Evolutionary conservation across 2,888 invertebrate genomes (phyloP).

Genomic region (Metacarcinus magister): DNA sequence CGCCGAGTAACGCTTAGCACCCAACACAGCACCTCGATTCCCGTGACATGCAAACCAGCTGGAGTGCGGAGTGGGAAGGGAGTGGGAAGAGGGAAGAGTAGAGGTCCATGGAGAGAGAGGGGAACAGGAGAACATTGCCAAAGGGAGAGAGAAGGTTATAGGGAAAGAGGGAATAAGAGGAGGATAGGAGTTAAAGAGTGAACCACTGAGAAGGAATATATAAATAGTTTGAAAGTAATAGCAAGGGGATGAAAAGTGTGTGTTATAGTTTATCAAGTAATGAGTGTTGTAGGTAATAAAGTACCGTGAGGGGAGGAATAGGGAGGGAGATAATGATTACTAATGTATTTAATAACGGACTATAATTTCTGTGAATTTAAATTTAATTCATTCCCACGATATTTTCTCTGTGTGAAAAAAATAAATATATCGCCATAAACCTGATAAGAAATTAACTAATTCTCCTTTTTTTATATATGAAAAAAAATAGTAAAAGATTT

Average conservation of each 20-base stretch:
- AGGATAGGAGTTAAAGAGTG: neutral
- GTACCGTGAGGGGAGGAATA: no score
- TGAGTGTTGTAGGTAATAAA: no score
- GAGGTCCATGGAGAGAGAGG: neutral
- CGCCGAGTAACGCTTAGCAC: neutral
- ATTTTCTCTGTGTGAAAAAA: neutral
- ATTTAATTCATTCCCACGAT: neutral
- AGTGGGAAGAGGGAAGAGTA: neutral
- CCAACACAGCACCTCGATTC: neutral
- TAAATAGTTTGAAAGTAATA: no score
- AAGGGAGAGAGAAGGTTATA: neutral
- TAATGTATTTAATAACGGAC: no score
- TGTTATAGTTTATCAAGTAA: no score
- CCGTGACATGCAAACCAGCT: conserved; percentile 10
- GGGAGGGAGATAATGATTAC: no score
- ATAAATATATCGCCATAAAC: neutral
- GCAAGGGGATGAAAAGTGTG: no score
- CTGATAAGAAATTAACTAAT: no score
- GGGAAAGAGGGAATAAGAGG: neutral
- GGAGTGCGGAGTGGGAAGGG: neutral
- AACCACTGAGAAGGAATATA: neutral
- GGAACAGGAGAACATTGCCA: neutral
- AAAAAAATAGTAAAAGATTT: no score
- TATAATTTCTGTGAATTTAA: no score
- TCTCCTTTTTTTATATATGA: no score